These are phyloP conservation scores for Drosophila pruinosa DNA, from an alignment of 1,140 invertebrate genomes.

Conservation along the genomic window DNA sequence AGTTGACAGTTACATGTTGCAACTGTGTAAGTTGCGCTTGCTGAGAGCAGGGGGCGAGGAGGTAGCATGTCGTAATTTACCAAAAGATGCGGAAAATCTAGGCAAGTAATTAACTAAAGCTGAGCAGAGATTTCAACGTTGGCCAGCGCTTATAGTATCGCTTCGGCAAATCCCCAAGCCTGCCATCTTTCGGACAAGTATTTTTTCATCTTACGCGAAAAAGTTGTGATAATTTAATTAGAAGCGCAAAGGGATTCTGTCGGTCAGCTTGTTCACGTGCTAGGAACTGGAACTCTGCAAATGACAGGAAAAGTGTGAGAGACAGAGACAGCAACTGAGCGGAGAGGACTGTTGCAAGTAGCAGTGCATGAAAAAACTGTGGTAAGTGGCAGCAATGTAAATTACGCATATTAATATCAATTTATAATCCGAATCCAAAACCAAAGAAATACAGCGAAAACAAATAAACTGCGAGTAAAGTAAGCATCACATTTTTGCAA, in stretches of 20 bases:
- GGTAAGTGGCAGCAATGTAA: constrained; percentile 64
- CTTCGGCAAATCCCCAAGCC: not conserved
- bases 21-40: not conserved
- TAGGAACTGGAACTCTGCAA: not conserved
- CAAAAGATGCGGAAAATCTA: constrained; percentile 40
- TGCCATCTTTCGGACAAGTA: not conserved
- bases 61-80: constrained; percentile 42
- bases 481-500: constrained; percentile 16
- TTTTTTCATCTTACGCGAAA: constrained; percentile 44
- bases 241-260: constrained; percentile 44
- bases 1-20: not conserved
- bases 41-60: not conserved
- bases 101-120: constrained; percentile 51
- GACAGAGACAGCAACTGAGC: not conserved
- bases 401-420: constrained; percentile 67
- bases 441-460: constrained; percentile 30
- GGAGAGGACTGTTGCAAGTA: constrained; percentile 2
- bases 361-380: constrained; percentile 13
- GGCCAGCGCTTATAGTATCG: constrained; percentile 16
- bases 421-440: constrained; percentile 61
- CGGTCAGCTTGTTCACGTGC: no score
- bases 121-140: constrained; percentile 34
- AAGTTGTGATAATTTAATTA: constrained; percentile 66
- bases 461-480: not conserved
- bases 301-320: not conserved